Evolutionary conservation across 2,113 vertebrate species (phyloP).

Genomic region (Ceuthmochares aereus): DNA sequence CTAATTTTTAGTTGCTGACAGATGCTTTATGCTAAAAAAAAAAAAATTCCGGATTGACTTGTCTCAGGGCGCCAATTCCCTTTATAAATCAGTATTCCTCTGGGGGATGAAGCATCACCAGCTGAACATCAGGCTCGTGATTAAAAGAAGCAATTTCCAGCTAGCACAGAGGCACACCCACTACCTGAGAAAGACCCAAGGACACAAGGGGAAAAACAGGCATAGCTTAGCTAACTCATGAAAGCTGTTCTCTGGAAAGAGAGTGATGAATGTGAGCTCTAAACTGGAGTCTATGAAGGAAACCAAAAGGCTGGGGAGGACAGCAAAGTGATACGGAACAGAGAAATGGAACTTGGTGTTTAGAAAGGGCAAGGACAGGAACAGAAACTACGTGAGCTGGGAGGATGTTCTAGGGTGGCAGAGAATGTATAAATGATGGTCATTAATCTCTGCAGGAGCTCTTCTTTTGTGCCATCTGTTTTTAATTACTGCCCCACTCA

Average conservation of each 20-base stretch:
- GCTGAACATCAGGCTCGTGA: not conserved
- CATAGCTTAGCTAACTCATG: not conserved
- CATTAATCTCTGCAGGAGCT: slow-evolving; percentile 20
- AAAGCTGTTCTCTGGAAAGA: not conserved
- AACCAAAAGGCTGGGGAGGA: not conserved
- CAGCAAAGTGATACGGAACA: not conserved
- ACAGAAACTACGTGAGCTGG: not conserved
- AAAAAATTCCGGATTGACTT: not conserved
- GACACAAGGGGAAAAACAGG: not conserved
- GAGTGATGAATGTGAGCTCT: not conserved
- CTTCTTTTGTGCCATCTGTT: slow-evolving; percentile 30
- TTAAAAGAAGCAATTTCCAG: not conserved
- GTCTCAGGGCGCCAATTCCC: not conserved
- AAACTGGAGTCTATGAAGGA: not conserved
- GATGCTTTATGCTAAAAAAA: not conserved
- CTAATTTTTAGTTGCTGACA: not conserved
- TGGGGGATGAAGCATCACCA: not conserved
- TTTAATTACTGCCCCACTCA: slow-evolving; percentile 8
- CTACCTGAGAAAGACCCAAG: not conserved
- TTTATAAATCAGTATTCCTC: not conserved
- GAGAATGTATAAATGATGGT: not conserved
- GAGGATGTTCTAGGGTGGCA: not conserved
- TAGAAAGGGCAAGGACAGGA: slow-evolving; percentile 10
- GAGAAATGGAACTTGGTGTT: not conserved
- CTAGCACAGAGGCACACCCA: not conserved